phyloP scores from a whole-genome alignment of 1,140 invertebrate genomes.

The Monochamus saltuarius region DNA sequence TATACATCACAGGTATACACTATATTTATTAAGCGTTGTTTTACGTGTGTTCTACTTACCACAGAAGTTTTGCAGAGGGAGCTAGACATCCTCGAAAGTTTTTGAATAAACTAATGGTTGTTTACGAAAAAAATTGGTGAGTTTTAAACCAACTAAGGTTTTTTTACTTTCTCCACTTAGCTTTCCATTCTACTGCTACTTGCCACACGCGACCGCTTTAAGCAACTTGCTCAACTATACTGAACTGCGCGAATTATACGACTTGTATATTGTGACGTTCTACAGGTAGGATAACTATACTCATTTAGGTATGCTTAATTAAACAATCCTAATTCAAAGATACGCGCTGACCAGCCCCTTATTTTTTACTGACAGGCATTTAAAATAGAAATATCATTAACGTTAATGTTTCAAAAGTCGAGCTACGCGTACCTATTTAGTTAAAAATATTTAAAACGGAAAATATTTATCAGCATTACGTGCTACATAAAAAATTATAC shows the following conservation, averaged over 20 bases:
- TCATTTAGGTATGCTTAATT: too few species aligned
- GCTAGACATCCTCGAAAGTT: conserved; percentile 18
- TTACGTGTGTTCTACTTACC: conserved; percentile 20
- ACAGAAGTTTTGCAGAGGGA: conserved; percentile 31
- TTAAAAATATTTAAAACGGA: too few species aligned
- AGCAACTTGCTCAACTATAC: conserved; percentile 24
- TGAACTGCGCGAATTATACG: conserved; percentile 17
- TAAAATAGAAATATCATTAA: too few species aligned
- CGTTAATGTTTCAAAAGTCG: too few species aligned
- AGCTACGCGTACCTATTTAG: too few species aligned
- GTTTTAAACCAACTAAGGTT: conserved; percentile 16
- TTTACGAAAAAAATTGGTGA: conserved; percentile 1
- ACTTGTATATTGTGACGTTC: conserved; percentile 20
- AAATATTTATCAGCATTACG: too few species aligned
- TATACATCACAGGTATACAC: too few species aligned
- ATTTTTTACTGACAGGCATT: too few species aligned
- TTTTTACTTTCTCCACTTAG: conserved; percentile 21
- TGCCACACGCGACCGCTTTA: conserved; percentile 1
- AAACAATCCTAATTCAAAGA: too few species aligned
- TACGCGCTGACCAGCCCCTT: too few species aligned
- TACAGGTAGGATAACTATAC: conserved; percentile 16
- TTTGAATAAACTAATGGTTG: background rate
- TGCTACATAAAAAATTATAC: too few species aligned
- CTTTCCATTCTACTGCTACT: conserved; percentile 17
- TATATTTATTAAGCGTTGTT: background rate